These are phyloP conservation scores for Dicrostonyx torquatus DNA, from an alignment of 2,797 vertebrate genomes.

Conservation along the genomic window DNA sequence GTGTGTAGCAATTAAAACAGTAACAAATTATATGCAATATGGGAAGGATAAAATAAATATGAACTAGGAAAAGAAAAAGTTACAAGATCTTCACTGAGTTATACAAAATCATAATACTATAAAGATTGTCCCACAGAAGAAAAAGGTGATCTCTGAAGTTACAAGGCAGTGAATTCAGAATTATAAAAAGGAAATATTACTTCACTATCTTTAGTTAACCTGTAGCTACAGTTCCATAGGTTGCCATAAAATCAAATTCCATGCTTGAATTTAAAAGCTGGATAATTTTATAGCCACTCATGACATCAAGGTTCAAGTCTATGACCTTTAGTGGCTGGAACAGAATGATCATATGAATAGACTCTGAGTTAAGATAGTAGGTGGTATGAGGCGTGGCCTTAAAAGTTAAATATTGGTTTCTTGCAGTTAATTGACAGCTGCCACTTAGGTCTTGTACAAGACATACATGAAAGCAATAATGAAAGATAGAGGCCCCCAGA, in stretches of 20 bases:
- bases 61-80: constrained; percentile 25
- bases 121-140: constrained; percentile 28
- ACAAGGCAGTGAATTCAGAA: constrained; percentile 64
- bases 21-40: constrained; percentile 3
- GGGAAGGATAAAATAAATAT: not conserved
- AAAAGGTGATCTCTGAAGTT: constrained; percentile 73
- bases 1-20: constrained; percentile 55
- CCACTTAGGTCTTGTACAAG: not conserved
- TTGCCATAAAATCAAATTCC: constrained; percentile 80
- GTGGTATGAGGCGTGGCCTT: not conserved
- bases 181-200: constrained; percentile 72
- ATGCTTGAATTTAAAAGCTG: constrained; percentile 72
- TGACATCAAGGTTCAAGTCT: constrained; percentile 67
- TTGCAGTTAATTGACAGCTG: constrained; percentile 11
- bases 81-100: not conserved
- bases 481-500: not conserved
- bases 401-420: constrained; percentile 44
- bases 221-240: constrained; percentile 61
- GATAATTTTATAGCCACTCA: constrained; percentile 77
- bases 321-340: constrained; percentile 63
- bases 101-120: constrained; percentile 46
- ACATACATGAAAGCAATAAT: not conserved
- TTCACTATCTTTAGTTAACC: constrained; percentile 79
- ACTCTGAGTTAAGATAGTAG: not conserved
- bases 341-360: not conserved